Base-by-base conservation (phyloP, 2,113 vertebrate genomes). In the Calidris pugnax region DNA sequence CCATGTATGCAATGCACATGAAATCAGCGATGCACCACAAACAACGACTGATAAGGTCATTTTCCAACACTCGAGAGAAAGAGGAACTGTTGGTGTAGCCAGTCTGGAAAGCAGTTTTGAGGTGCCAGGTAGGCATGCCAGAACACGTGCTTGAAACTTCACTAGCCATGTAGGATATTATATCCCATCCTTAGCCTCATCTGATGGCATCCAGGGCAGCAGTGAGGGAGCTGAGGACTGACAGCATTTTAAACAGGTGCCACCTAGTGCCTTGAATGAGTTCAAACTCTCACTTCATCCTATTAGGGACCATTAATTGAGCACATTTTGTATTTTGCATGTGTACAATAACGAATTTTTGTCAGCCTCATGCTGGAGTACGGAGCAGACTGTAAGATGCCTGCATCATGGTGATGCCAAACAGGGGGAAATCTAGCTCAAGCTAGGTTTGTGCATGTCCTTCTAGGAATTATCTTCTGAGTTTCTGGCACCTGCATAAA, bases 261-360 rank as follows among this genome's bases (percentile, higher is more conserved):
- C 35, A 19, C 24, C 24, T 33, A 30, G 20, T 43, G 72, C 57
- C 53, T 64, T 35, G 0, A 4, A 59, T 59, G 12, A 20, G 24
- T 53, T 85, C 62, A 55, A 6, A 28, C 30, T 80, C 55, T 59
- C 15, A 1, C 57, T 71, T 71, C 73, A n/a, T 64, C 32, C 48
- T 57, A 0, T 51, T 9, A 16, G 50, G 64, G 23, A 26, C 37
- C 35, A 7, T 50, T 55, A 28, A 16, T 26, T 50, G 53, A 64
- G 67, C 50, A 41, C 3, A 5, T 8, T 55, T 57, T 22, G 12
- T 45, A 35, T 7, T 45, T 69, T 67, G 5, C 50, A 4, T 23
- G 26, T 17, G 53, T 80, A 37, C 1, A 0, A 10, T 13, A 32
- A 53, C 0, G 1, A 53, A 23, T 0, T 76, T 88, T 56, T 68